Evolutionary conservation across 2,797 vertebrate species (phyloP).

Genomic region (Sciurus carolinensis): DNA sequence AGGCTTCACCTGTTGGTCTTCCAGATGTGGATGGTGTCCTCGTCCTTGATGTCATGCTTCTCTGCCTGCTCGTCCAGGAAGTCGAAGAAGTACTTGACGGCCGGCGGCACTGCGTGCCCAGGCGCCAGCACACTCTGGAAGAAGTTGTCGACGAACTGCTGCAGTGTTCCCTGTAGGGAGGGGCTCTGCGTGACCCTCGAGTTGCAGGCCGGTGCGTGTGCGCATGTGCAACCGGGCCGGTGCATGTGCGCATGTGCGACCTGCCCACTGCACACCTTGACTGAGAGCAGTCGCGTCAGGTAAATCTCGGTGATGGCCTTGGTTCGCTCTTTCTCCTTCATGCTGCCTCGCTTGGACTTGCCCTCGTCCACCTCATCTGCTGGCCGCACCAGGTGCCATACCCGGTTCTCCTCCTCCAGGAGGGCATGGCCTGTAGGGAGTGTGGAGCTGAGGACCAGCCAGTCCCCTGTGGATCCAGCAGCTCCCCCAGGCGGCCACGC

Average conservation of each 20-base stretch:
- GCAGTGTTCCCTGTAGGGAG: conserved; percentile 94
- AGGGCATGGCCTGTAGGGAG: conserved; percentile 92
- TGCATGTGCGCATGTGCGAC: too few relatives aligned
- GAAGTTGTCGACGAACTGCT: conserved; percentile 99
- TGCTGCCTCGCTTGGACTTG: conserved; percentile 97
- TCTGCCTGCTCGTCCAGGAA: conserved; percentile 98
- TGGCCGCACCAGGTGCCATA: conserved; percentile 97
- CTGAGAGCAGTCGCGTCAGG: conserved; percentile 97
- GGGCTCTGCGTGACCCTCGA: not conserved
- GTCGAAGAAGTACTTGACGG: conserved; percentile 99
- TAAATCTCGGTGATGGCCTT: conserved; percentile 99
- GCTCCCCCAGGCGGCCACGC: not conserved
- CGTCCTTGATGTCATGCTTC: conserved; percentile 96
- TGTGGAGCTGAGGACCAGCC: not conserved
- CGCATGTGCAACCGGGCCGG: accelerated
- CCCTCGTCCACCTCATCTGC: conserved; percentile 97
- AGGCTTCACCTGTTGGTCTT: conserved; percentile 96
- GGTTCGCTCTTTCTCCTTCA: conserved; percentile 99
- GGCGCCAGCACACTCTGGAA: conserved; percentile 97
- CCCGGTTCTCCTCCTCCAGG: conserved; percentile 97
- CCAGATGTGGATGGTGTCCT: conserved; percentile 99
- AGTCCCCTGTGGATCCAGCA: accelerated
- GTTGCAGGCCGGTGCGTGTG: not conserved
- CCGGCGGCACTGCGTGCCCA: conserved; percentile 95
- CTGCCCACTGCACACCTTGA: conserved; percentile 92